Conservation (phyloP, 2,888 invertebrate species). For the Lithodes maja region DNA sequence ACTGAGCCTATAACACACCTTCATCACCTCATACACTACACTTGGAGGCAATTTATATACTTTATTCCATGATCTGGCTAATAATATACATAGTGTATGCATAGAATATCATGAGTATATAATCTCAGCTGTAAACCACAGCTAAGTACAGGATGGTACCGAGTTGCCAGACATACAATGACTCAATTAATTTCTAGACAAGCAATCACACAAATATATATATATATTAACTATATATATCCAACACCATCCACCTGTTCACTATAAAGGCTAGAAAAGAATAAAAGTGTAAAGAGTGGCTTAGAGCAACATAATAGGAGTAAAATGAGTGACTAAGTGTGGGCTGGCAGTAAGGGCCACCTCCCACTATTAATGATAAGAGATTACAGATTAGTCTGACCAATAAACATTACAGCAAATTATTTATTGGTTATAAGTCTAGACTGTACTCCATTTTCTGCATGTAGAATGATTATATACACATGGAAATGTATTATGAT, state of each 20-base stretch:
- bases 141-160: background rate
- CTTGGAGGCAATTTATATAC: background rate
- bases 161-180: background rate
- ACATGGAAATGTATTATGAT: too few relatives aligned
- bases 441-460: too few relatives aligned
- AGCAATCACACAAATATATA: background rate
- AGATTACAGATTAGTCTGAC: background rate
- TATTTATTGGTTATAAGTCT: too few relatives aligned
- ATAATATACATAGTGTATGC: background rate
- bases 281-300: background rate
- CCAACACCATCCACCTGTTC: background rate
- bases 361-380: slow-evolving; percentile 8
- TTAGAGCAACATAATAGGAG: background rate
- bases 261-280: background rate
- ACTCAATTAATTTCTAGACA: background rate
- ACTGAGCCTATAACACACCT: background rate
- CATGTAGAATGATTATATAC: too few relatives aligned
- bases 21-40: background rate
- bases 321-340: background rate
- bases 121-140: background rate
- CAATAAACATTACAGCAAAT: too few relatives aligned
- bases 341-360: background rate
- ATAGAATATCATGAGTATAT: background rate
- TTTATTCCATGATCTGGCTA: background rate
- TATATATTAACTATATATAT: too few relatives aligned